Percentiles rank a stretch among this genome's conserved stretches.
phyloP scores from a whole-genome alignment of 1,140 invertebrate genomes.

The Solenopsis fugax region DNA sequence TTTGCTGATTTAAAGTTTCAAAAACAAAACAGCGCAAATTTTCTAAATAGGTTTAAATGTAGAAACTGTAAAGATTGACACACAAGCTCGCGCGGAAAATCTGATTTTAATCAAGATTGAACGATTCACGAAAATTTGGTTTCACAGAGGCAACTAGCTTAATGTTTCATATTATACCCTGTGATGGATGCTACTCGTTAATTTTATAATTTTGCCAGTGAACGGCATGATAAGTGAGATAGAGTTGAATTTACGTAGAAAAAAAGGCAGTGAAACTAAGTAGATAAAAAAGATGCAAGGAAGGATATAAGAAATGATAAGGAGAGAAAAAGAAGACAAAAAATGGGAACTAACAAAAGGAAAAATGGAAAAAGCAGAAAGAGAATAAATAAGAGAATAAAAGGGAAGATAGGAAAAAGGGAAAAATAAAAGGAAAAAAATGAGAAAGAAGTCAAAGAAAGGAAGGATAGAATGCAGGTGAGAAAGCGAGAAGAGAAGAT shows the following conservation, averaged over 20 bases:
- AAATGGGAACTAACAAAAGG: constrained; percentile 25
- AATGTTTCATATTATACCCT: constrained; percentile 73
- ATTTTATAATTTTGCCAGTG: constrained; percentile 80
- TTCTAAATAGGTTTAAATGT: constrained; percentile 16
- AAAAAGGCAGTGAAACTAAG: neutral
- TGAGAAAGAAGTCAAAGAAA: constrained; percentile 22
- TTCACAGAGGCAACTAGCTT: constrained; percentile 64
- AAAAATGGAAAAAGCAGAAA: constrained; percentile 5
- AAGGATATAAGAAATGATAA: neutral
- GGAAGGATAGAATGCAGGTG: constrained; percentile 23
- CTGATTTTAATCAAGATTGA: constrained; percentile 80
- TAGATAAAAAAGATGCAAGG: neutral
- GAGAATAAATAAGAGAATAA: constrained; percentile 12
- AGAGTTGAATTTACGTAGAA: constrained; percentile 46
- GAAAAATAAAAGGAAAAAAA: neutral
- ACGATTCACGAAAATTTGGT: constrained; percentile 75
- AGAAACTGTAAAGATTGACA: neutral
- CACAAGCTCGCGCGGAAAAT: constrained; percentile 45
- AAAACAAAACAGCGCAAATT: constrained; percentile 6
- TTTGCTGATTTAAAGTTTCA: neutral
- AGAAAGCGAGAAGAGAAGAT: constrained; percentile 16
- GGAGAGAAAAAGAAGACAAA: neutral
- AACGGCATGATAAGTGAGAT: constrained; percentile 31
- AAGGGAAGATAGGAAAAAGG: neutral
- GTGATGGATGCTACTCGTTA: constrained; percentile 81